Conservation (phyloP, 2,888 invertebrate species). For the Chesias legatella region DNA sequence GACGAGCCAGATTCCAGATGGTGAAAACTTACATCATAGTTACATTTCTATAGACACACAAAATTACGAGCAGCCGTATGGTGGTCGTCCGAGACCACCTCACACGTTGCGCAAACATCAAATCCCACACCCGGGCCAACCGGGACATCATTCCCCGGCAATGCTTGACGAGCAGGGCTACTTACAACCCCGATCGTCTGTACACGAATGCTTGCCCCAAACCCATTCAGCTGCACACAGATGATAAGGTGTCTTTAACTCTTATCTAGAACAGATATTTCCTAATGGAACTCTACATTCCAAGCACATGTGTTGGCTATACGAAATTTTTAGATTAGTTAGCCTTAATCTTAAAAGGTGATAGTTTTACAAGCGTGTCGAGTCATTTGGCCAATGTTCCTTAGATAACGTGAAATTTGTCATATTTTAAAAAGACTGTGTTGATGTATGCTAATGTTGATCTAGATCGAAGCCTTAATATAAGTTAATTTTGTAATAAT, state of each 20-base stretch:
- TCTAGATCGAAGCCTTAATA: slow-evolving; percentile 50
- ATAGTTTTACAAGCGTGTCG: slow-evolving; percentile 50
- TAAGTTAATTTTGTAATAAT: slow-evolving; percentile 41
- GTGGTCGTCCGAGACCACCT: slow-evolving; percentile 69
- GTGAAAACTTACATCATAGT: slow-evolving; percentile 83
- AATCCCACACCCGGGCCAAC: slow-evolving; percentile 38
- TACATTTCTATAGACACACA: slow-evolving; percentile 84
- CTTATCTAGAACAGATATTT: slow-evolving; percentile 67
- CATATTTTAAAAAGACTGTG: slow-evolving; percentile 59
- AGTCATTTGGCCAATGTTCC: slow-evolving; percentile 64
- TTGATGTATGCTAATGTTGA: slow-evolving; percentile 50
- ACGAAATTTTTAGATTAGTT: slow-evolving; percentile 54
- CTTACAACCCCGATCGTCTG: slow-evolving; percentile 74
- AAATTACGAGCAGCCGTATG: slow-evolving; percentile 75
- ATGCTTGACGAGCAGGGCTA: slow-evolving; percentile 77
- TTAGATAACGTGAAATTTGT: slow-evolving; percentile 45
- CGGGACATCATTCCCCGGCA: slow-evolving; percentile 65
- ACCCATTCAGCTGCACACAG: slow-evolving; percentile 71
- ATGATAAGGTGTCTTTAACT: slow-evolving; percentile 60
- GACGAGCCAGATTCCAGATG: slow-evolving; percentile 83
- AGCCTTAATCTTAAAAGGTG: slow-evolving; percentile 64
- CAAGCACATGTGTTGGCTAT: slow-evolving; percentile 71
- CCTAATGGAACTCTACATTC: slow-evolving; percentile 76
- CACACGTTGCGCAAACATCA: slow-evolving; percentile 71
- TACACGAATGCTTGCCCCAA: slow-evolving; percentile 75